Percentiles rank a stretch among this genome's conserved stretches.
Evolutionary conservation across 2,113 vertebrate species (phyloP).

Genomic region (Ivindomyrus marchei): DNA sequence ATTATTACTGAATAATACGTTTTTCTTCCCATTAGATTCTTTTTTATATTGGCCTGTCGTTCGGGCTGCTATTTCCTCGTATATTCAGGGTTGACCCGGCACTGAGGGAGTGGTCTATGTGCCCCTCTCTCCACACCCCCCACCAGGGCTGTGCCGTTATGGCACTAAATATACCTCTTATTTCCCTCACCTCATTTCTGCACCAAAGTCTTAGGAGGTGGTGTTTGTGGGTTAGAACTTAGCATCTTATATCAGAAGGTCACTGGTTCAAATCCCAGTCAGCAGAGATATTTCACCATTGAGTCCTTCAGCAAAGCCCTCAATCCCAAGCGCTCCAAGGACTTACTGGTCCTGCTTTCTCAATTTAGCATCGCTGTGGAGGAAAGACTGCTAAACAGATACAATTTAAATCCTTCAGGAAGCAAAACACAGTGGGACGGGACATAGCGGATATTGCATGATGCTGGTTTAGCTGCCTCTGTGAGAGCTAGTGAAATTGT

Average conservation of each 20-base stretch:
- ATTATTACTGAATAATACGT: neutral
- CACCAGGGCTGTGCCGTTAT: neutral
- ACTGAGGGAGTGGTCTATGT: neutral
- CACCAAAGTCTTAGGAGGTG: neutral
- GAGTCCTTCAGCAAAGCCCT: neutral
- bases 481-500: neutral
- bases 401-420: neutral
- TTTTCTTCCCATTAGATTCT: neutral
- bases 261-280: neutral
- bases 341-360: neutral
- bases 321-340: neutral
- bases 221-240: neutral
- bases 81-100: neutral
- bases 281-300: neutral
- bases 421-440: neutral
- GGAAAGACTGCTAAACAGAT: neutral
- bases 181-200: neutral
- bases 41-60: neutral
- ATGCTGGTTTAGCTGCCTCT: neutral
- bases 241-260: neutral
- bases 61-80: neutral
- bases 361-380: neutral
- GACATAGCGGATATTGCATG: neutral
- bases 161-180: neutral
- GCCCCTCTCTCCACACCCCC: neutral